Percentiles rank a stretch among this genome's conserved stretches.
Evolutionary conservation across 2,888 invertebrate genomes (phyloP).

Genomic region (Crematogaster levior): DNA sequence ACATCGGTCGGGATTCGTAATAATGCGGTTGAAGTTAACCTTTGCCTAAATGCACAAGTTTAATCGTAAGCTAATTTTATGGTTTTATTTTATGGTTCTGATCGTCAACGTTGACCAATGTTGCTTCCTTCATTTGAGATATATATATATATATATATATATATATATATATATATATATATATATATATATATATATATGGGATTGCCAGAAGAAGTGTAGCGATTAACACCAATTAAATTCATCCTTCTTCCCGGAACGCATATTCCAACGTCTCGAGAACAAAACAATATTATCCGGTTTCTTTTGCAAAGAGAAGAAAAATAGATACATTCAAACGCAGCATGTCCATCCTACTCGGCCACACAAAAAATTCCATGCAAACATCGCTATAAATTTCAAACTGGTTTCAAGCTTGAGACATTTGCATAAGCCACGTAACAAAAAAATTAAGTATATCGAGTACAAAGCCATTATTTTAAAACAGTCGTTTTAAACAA

Average conservation of each 20-base stretch:
- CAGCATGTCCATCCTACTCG: not conserved
- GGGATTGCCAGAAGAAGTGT: slow-evolving; percentile 20
- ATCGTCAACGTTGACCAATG: slow-evolving; percentile 33
- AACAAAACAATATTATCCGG: not conserved
- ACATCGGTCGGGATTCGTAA: slow-evolving; percentile 2
- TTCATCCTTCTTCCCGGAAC: not conserved
- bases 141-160: too few species aligned
- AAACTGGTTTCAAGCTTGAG: not conserved
- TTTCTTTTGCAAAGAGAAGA: not conserved
- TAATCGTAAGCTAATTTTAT: slow-evolving; percentile 10
- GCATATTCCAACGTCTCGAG: not conserved
- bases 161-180: not conserved
- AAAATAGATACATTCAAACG: not conserved
- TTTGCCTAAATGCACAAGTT: slow-evolving; percentile 20
- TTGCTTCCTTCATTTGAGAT: slow-evolving; percentile 28
- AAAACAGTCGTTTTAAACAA: not conserved
- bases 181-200: not conserved
- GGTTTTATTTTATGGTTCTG: slow-evolving; percentile 15
- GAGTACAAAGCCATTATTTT: not conserved
- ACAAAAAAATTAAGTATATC: not conserved
- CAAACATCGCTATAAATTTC: not conserved
- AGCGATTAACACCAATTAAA: not conserved
- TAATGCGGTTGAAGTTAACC: slow-evolving; percentile 2
- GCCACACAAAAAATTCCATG: not conserved
- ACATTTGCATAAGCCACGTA: not conserved